These are phyloP conservation scores for Tenthredo distinguenda DNA, from an alignment of 2,888 invertebrate genomes.

Conservation along the genomic window DNA sequence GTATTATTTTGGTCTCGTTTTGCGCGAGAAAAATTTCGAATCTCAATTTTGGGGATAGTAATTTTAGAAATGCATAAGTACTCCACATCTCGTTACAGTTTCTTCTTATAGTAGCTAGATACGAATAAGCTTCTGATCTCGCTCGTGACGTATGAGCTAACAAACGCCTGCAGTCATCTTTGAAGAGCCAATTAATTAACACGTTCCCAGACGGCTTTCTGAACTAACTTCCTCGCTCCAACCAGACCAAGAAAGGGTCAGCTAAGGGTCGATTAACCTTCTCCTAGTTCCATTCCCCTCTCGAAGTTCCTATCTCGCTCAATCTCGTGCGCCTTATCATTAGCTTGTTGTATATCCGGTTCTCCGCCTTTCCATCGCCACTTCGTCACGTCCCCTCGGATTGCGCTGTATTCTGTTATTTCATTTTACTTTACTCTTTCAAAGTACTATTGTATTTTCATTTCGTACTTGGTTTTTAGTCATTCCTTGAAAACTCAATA, in stretches of 20 bases:
- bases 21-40: background rate
- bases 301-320: constrained; percentile 29
- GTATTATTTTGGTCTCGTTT: background rate
- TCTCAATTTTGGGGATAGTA: background rate
- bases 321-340: constrained; percentile 44
- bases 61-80: background rate
- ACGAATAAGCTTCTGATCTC: background rate
- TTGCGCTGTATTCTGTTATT: background rate
- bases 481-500: background rate
- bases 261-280: constrained; percentile 45
- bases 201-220: constrained; percentile 33
- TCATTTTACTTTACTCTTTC: background rate
- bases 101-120: background rate
- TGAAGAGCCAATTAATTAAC: constrained; percentile 40
- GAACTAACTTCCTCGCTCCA: constrained; percentile 39
- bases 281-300: constrained; percentile 18
- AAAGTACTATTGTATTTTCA: background rate
- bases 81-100: background rate
- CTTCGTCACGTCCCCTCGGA: constrained; percentile 6
- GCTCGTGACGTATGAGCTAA: constrained; percentile 19
- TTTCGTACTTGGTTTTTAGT: background rate
- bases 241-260: constrained; percentile 48
- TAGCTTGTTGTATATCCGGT: constrained; percentile 44
- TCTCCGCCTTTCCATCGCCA: constrained; percentile 36
- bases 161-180: constrained; percentile 27